Evolutionary conservation across 1,140 invertebrate species (phyloP), one percentile per base, ranked within the genome.

Genomic region (Drosophila equinoxialis): DNA sequence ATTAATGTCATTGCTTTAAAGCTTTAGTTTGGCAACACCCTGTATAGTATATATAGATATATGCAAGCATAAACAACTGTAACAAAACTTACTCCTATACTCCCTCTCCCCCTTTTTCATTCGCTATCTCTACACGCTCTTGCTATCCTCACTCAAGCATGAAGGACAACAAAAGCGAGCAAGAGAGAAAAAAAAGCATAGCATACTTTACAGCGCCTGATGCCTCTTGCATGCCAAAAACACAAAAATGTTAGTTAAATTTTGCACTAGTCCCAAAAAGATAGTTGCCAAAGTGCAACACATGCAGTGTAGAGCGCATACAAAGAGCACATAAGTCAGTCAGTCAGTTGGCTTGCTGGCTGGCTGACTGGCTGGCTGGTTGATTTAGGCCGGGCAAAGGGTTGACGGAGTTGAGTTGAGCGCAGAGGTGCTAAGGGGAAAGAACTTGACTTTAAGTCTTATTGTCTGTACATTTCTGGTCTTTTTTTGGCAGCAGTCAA

Each of bases 1-100:
- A 89, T 89, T 84, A 89, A 84, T 89, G 77, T 64, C 69, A 74
- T 45, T 81, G 85, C 80, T 89, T 83, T 89, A 89, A 82, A 75
- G 54, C 61, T 51, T 51, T 51, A 51, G 13, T 51, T 39, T 39
- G 37, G 17, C 64, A 73, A 17, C 64, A 71, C 42, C 13, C 48
- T 60, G 61, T 64, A 64, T 51, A 51, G 35, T 37, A 37, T 30
- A 30, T 3, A 30, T 6, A 1, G 6, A 30, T 30, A 6, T 63
- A 30, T 11, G 42, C 42, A 26, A 6, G 37, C 37, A 42, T 41
- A 41, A 10, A 62, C 60, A 62, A 45, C 60, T 41, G 74, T 65
- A 84, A 77, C 77, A 77, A 71, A 85, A 85, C 17, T 51, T 51
- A 4, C 74, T 78, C 68, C 61, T 65, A 37, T 65, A n/a, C 11